Percentiles rank a stretch among this genome's conserved stretches.
These are phyloP conservation scores for Uloborus plumipes DNA, from an alignment of 2,888 invertebrate species.

Conservation along the genomic window DNA sequence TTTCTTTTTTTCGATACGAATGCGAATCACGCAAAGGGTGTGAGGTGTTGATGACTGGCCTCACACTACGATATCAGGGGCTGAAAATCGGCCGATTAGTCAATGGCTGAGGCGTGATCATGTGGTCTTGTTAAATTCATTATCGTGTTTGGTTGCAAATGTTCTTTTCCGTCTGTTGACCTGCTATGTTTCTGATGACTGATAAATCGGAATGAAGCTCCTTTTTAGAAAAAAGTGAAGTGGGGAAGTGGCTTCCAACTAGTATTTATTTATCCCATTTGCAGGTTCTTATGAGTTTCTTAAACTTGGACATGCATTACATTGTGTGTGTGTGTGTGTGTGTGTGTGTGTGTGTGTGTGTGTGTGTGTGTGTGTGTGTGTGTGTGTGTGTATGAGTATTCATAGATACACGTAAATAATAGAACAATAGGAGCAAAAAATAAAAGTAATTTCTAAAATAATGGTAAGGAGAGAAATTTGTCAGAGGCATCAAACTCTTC, in stretches of 20 bases:
- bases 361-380: too few relatives aligned
- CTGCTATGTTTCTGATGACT: constrained; percentile 8
- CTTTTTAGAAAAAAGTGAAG: constrained; percentile 6
- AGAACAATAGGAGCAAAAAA: too few relatives aligned
- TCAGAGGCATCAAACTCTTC: too few relatives aligned
- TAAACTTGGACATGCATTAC: too few relatives aligned
- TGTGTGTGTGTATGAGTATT: too few relatives aligned
- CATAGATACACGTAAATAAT: too few relatives aligned
- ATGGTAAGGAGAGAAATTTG: too few relatives aligned
- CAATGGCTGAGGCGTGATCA: constrained; percentile 39
- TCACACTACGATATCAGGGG: constrained; percentile 4
- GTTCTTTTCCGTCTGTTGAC: constrained; percentile 1
- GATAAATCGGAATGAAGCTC: not conserved
- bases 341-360: too few relatives aligned
- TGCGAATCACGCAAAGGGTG: constrained; percentile 40
- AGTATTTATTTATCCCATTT: constrained; percentile 2
- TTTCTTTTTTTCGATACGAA: not conserved
- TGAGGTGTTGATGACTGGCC: constrained; percentile 47
- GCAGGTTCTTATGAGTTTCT: too few relatives aligned
- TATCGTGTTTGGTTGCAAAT: constrained; percentile 13
- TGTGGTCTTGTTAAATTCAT: constrained; percentile 17
- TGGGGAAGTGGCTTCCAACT: not conserved
- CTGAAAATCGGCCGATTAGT: constrained; percentile 39
- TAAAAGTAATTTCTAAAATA: too few relatives aligned
- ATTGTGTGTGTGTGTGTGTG: too few relatives aligned